Base-by-base conservation (phyloP, 1,140 invertebrate genomes). In the Diuraphis noxia region DNA sequence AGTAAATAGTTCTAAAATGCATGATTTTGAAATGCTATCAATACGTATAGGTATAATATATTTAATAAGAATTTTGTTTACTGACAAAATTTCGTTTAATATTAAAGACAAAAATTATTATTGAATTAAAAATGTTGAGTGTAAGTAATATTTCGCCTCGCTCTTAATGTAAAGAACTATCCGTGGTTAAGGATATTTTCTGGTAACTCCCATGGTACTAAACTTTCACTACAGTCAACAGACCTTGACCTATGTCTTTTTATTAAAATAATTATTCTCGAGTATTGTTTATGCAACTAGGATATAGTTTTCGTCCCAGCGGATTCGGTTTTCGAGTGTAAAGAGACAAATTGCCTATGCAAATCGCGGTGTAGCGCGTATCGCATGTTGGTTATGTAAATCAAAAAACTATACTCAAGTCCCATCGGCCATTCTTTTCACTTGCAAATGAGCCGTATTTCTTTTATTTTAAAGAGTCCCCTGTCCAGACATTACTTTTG, bases 311-410 rank as follows among this genome's bases (percentile, higher is more conserved):
- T 52, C 34, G n/a, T 86, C 46, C 43, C 85, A 8, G 5, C 19
- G 46, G 43, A 49, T 86, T 52, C 13, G 84, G 8, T 86, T 86
- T 49, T 86, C n/a, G 84, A 8, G 43, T 86, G 43, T 49, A 43
- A 84, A 84, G 82, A 52, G 85, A 86, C n/a, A 49, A 86, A 86
- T 86, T 86, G 84, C 34, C 85, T 52, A 86, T 86, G 85, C 46
- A 86, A 86, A 86, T 86, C 85, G 23, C 5, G 9, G 34, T 52
- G 46, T 52, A 34, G 21, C 85, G 34, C 23, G 8, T 86, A 86
- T 86, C 38, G 85, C 43, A n/a, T 49, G 85, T 86, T 34, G 34
- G 43, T 25, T 86, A 86, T 86, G 43, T 52, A 52, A 86, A 86
- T 52, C 23, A 49, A 49, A 86, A 85, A 86, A 86, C 43, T 43